Evolutionary conservation across 2,797 vertebrate genomes (phyloP).

Genomic region (Anisognathus igniventris): DNA sequence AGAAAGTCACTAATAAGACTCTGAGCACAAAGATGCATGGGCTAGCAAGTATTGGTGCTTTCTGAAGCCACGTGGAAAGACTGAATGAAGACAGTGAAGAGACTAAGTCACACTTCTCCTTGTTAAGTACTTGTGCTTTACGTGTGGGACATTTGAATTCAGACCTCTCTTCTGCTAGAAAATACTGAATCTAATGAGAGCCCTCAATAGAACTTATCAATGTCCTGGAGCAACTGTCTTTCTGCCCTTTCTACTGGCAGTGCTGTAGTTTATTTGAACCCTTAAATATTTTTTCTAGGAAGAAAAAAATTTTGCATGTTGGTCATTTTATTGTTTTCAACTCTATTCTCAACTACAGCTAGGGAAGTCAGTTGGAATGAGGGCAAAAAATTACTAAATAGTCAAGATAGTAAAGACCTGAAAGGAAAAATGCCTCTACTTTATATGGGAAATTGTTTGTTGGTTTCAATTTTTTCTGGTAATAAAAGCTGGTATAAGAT

Average conservation of each 20-base stretch:
- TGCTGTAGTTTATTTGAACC: neutral
- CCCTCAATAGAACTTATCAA: neutral
- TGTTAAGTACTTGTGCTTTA: neutral
- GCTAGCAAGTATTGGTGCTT: neutral
- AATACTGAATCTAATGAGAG: neutral
- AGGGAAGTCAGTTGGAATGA: neutral
- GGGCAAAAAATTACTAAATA: neutral
- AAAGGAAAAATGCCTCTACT: neutral
- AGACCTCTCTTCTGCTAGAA: neutral
- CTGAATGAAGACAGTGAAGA: neutral
- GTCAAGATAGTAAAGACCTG: neutral
- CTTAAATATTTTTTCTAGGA: neutral
- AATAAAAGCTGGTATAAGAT: neutral
- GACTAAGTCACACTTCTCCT: neutral
- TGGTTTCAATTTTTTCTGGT: neutral
- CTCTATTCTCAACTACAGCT: neutral
- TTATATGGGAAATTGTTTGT: neutral
- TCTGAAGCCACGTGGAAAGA: accelerated
- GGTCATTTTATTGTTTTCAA: neutral
- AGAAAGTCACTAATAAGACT: neutral
- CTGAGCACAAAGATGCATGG: neutral
- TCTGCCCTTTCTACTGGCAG: neutral
- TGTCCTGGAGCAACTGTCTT: neutral
- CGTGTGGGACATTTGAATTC: neutral
- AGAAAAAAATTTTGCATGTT: neutral